Evolutionary conservation across 92 coral and sea anemone genomes (phyloP), one percentile per base, ranked within the genome.

Genomic region (Porites evermanni): DNA sequence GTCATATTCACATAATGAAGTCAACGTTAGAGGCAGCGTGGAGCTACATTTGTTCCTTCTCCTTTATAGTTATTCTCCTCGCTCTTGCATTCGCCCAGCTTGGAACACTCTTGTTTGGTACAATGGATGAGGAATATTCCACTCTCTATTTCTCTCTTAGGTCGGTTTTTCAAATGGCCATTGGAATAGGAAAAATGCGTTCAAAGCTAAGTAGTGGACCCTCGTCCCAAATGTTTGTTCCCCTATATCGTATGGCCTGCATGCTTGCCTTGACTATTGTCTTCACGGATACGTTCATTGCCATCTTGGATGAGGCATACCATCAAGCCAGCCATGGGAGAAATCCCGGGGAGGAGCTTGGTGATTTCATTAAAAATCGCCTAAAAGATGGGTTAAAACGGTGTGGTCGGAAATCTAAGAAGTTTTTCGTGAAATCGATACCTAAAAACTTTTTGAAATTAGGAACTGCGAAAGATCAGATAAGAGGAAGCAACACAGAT

Each of bases 51-150:
- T 69, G 58, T 20, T 93, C 96, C 0, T 89, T 85, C 52, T 65
- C 84, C 32, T 80, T 84, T 4, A 83, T 92, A 19, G 82, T 93
- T 32, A 19, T 89, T 53, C 68, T 88, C 72, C 69, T 91, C 38
- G 78, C 88, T 14, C 73, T 89, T 65, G 94, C 91, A 1, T 93
- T 91, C 67, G 81, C 94, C 2, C 91, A 91, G 58, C 89, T 93
- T 52, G 96, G 94, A 18, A 75, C 81, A 12, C 87, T 92, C 6
- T 69, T 89, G 14, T 93, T 93, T 86, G 96, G 96, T n/a, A 52
- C 91, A 7, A 78, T 61, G 2, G 77, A 91, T 32, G 92, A 88
- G 16, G 85, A 93, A 18, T 93, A 93, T 29, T 84, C 96, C 0
- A 88, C 96, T 2, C 47, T 81, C 8, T 81, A 56, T 13, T 13